phyloP scores from a whole-genome alignment of 2,888 invertebrate species.

The Papilio elwesi region DNA sequence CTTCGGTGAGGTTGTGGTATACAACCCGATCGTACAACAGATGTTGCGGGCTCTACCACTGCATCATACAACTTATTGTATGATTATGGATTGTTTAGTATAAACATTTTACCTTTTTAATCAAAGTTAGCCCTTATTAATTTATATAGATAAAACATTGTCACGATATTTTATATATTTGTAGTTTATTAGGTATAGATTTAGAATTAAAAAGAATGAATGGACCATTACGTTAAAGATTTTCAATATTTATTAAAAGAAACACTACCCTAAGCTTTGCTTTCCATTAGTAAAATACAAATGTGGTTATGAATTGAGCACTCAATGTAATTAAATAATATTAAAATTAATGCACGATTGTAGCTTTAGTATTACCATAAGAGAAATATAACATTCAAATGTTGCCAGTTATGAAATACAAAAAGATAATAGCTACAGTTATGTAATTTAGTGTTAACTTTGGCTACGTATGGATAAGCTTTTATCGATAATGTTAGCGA shows the following conservation, averaged over 20 bases:
- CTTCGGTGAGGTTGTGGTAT: no score
- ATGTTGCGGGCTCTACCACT: no score
- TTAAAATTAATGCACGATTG: constrained; percentile 37
- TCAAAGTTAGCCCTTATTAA: no score
- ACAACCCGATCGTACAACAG: no score
- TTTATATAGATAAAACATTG: no score
- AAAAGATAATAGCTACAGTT: constrained; percentile 2
- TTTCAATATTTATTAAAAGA: not conserved
- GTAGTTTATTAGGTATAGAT: no score
- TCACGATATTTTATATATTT: no score
- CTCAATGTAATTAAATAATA: constrained; percentile 50
- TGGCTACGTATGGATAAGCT: constrained; percentile 28
- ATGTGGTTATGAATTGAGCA: constrained; percentile 68
- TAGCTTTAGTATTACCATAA: not conserved
- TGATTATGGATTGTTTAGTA: no score
- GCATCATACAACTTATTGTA: no score
- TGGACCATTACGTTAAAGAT: no score
- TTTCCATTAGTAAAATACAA: constrained; percentile 27
- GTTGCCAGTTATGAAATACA: constrained; percentile 3
- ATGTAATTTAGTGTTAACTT: constrained; percentile 25
- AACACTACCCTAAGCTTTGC: constrained; percentile 41
- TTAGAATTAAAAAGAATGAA: no score
- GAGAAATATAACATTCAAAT: not conserved
- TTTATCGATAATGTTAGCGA: constrained; percentile 15
- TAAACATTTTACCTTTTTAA: no score